Base-by-base conservation (phyloP, 1,140 invertebrate genomes). In the Hydropsyche tenuis region DNA sequence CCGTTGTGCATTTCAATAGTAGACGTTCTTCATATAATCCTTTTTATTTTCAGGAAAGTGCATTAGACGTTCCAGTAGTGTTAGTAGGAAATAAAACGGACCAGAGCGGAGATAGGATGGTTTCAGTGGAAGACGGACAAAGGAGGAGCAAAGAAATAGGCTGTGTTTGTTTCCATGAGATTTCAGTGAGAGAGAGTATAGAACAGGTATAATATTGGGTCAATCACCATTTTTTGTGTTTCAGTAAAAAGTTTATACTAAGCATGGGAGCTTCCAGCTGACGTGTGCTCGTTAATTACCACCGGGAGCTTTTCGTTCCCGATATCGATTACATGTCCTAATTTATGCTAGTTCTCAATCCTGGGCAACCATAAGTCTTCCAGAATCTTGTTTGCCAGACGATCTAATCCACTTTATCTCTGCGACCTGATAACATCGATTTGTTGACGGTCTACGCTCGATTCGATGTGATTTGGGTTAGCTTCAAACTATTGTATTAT, bases 31-130 rank as follows among this genome's bases (percentile, higher is more conserved):
- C n/a, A n/a, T n/a, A n/a, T n/a, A n/a, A n/a, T n/a, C n/a, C n/a
- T n/a, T 51, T 65, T 74, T 11, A 69, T 78, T 79, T 84, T 46
- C 80, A 90, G 87, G 86, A 89, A 45, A 83, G 83, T 46, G 65
- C 82, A 30, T 79, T 86, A 60, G 88, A 92, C 77, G 87, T 91
- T 22, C 91, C 92, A 1, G 92, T 94, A 5, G 89, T 94, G 20
- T 81, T 94, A 64, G 92, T 95, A 11, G 93, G 90, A 0, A 95
- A 95, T 77, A 94, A 95, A 81, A 88, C 86, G 9, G 93, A 95
- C 80, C 89, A 93, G 78, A 82, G 86, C 0, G 88, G 89, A 1
- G 93, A 94, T 79, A 86, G 93, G 23, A 93, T 94, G 90, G 91
- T 95, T 0, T 85, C 84, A 9, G 83, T 86, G 0, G 88, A 90